Conservation (phyloP, 1,140 invertebrate species). For the Capitella teleta region DNA sequence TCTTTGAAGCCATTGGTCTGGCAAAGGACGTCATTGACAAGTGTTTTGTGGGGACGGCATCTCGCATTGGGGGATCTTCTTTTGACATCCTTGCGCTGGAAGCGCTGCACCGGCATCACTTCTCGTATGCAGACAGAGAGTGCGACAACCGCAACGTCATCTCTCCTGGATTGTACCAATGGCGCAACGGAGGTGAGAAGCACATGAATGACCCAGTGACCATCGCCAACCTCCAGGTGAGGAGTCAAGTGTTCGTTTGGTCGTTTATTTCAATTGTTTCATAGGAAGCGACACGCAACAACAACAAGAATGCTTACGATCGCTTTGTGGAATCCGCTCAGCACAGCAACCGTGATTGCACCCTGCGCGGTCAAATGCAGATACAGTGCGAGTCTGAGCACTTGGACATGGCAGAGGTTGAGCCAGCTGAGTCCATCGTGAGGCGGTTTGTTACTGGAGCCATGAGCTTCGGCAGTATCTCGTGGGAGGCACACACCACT, state of each 20-base stretch:
- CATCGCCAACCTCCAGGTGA: constrained; percentile 55
- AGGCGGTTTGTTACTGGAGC: constrained; percentile 73
- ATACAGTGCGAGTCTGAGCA: constrained; percentile 58
- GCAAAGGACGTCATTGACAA: constrained; percentile 83
- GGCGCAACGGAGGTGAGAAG: constrained; percentile 91
- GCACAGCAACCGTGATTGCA: constrained; percentile 75
- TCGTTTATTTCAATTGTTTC: too few species aligned
- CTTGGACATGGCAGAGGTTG: constrained; percentile 77
- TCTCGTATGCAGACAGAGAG: constrained; percentile 28
- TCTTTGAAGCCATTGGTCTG: constrained; percentile 96
- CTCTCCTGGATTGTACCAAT: constrained; percentile 91
- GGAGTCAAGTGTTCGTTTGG: too few species aligned
- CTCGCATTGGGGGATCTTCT: constrained; percentile 83
- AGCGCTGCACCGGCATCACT: constrained; percentile 44
- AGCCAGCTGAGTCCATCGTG: constrained; percentile 83
- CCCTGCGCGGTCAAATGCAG: constrained; percentile 83
- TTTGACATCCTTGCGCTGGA: constrained; percentile 83
- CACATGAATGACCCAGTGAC: constrained; percentile 93
- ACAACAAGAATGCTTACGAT: constrained; percentile 73
- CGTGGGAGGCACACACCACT: constrained; percentile 85
- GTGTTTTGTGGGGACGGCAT: constrained; percentile 91
- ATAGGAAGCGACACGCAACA: constrained; percentile 72
- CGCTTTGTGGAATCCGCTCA: constrained; percentile 76
- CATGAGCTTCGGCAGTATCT: constrained; percentile 89
- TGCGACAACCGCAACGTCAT: constrained; percentile 65